phyloP scores from a whole-genome alignment of 2,113 vertebrate genomes.

The Tragelaphus strepsiceros region DNA sequence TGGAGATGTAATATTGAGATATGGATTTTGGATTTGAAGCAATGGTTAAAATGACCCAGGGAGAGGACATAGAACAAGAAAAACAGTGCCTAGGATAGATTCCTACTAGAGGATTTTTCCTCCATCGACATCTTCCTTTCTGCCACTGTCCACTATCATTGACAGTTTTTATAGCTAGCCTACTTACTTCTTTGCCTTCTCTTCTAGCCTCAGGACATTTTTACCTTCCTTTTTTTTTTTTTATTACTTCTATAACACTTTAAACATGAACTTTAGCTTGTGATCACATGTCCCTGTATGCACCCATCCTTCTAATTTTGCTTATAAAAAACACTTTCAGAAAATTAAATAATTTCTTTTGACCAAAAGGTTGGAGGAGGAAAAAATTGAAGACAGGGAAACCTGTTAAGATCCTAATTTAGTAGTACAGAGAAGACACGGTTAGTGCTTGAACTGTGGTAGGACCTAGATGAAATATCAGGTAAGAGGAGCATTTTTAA shows the following conservation, averaged over 20 bases:
- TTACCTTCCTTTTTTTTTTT: not conserved
- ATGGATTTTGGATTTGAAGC: not conserved
- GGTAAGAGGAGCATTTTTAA: not conserved
- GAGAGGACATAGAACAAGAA: not conserved
- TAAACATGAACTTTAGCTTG: not conserved
- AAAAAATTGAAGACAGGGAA: not conserved
- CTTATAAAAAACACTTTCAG: not conserved
- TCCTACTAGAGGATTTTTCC: not conserved
- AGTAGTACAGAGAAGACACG: not conserved
- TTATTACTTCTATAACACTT: not conserved
- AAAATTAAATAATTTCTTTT: not conserved
- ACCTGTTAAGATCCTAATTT: not conserved
- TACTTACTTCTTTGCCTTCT: not conserved
- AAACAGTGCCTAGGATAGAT: not conserved
- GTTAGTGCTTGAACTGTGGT: not conserved
- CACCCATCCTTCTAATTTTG: not conserved
- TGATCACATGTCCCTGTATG: not conserved
- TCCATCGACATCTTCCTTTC: not conserved
- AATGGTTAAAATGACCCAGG: not conserved
- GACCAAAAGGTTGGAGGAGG: not conserved
- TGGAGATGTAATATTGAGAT: not conserved
- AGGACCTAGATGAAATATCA: not conserved
- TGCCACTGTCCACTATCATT: not conserved
- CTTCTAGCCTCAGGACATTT: not conserved
- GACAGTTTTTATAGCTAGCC: not conserved